Base-by-base conservation (phyloP, 2,797 vertebrate species). In the Microctenopoma lineatum region DNA sequence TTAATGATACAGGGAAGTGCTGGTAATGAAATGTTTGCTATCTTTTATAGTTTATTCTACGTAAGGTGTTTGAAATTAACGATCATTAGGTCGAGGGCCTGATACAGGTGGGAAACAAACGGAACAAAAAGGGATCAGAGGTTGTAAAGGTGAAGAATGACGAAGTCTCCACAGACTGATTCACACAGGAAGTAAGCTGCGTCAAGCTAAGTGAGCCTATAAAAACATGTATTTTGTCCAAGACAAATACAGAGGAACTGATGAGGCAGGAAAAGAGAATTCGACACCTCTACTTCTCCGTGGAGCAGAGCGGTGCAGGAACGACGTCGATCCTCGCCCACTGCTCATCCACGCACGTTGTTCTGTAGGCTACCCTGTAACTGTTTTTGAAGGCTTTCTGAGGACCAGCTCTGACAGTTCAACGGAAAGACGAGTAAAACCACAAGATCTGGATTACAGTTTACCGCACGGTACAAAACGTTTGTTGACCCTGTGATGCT, bases 141-240 rank as follows among this genome's bases (percentile, higher is more conserved):
- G 42, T 16, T 47, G 10, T 39, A 26, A 27, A 64, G 56, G 59
- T 38, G 3, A 42, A 58, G 41, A 45, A 26, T 21, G 41, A 57
- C 7, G 65, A 45, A 53, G 16, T 34, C 21, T 65, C 67, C 32
- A 45, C 53, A 14, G 53, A 46, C 14, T 27, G 18, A 54, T 18
- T 54, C 44, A 60, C 38, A 59, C 53, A 51, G 59, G 60, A 60
- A 63, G 63, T 83, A 73, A 70, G 70, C 73, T 83, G 79, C 78
- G 79, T 76, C 73, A 81, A 53, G 47, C 47, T 26, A 21, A 70
- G 62, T 59, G 64, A 63, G 62, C 67, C 51, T 67, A 56, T 42
- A 45, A 85, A 74, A 73, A 75, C 75, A 75, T 3, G 1, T 3
- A 7, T 39, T 34, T 34, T 4, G 6, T 67, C 88, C 83, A 83